Evolutionary conservation across 1,140 invertebrate genomes (phyloP).

Genomic region (Archegozetes longisetosus): DNA sequence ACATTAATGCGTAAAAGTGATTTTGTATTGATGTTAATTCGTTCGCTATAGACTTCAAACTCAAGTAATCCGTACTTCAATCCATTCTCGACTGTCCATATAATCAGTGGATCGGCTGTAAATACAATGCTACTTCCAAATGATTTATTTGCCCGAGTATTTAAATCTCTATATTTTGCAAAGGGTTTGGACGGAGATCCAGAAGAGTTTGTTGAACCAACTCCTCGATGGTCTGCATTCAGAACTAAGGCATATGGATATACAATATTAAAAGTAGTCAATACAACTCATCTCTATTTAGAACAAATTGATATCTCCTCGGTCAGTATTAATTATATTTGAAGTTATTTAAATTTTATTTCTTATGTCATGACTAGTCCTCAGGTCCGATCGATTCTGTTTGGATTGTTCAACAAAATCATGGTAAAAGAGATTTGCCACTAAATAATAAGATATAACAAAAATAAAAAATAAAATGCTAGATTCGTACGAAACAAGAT

Average conservation of each 20-base stretch:
- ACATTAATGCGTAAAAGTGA: neutral
- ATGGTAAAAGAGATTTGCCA: neutral
- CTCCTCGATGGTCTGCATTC: slow-evolving; percentile 67
- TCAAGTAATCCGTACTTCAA: slow-evolving; percentile 57
- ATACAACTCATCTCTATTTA: slow-evolving; percentile 71
- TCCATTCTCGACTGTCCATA: slow-evolving; percentile 73
- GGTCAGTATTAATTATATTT: neutral
- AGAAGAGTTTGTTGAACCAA: slow-evolving; percentile 34
- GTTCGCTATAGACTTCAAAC: slow-evolving; percentile 42
- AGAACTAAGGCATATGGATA: slow-evolving; percentile 85
- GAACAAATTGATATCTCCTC: slow-evolving; percentile 49
- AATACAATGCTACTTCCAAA: neutral
- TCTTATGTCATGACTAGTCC: neutral
- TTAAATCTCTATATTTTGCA: slow-evolving; percentile 1
- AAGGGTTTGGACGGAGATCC: slow-evolving; percentile 42
- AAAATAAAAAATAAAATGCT: too few relatives aligned
- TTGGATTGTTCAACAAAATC: neutral
- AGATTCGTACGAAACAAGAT: too few relatives aligned
- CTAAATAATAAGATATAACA: neutral
- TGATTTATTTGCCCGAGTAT: neutral
- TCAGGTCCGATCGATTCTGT: neutral
- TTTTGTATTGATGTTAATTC: too few relatives aligned
- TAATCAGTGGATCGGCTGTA: slow-evolving; percentile 35
- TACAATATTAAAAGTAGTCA: slow-evolving; percentile 58
- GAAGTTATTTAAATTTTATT: neutral